Evolutionary conservation across 2,888 invertebrate genomes (phyloP).

Genomic region (Mantis religiosa): DNA sequence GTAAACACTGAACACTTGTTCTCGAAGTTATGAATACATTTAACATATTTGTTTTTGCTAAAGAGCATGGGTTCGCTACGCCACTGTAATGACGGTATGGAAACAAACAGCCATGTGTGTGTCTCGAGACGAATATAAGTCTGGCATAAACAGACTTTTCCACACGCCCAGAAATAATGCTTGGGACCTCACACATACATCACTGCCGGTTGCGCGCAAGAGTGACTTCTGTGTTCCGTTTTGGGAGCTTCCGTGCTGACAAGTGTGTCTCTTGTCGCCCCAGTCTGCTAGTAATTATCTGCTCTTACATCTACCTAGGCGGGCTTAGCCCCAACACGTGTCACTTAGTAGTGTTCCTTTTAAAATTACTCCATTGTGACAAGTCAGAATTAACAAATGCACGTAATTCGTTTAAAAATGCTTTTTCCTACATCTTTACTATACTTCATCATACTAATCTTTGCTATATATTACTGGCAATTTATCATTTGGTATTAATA

Average conservation of each 20-base stretch:
- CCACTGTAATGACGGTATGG: not conserved
- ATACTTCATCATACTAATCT: too few species aligned
- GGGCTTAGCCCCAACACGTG: not conserved
- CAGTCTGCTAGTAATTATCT: not conserved
- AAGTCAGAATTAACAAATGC: too few species aligned
- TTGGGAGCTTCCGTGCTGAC: not conserved
- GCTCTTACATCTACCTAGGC: not conserved
- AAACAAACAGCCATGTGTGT: not conserved
- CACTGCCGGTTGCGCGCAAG: not conserved
- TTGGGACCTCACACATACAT: constrained; percentile 4
- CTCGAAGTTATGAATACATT: too few species aligned
- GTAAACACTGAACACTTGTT: too few species aligned
- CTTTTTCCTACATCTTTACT: too few species aligned
- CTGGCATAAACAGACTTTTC: not conserved
- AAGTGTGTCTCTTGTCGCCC: not conserved
- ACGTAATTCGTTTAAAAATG: too few species aligned
- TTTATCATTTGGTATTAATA: too few species aligned
- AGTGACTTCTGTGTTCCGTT: not conserved
- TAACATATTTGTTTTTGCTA: too few species aligned
- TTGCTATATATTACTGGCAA: too few species aligned
- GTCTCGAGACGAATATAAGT: constrained; percentile 1
- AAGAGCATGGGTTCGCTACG: not conserved
- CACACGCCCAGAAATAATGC: constrained; percentile 14
- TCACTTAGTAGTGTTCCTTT: not conserved
- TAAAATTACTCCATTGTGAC: too few species aligned